Conservation (phyloP, 1,140 invertebrate species). For the Aplysia californica region DNA sequence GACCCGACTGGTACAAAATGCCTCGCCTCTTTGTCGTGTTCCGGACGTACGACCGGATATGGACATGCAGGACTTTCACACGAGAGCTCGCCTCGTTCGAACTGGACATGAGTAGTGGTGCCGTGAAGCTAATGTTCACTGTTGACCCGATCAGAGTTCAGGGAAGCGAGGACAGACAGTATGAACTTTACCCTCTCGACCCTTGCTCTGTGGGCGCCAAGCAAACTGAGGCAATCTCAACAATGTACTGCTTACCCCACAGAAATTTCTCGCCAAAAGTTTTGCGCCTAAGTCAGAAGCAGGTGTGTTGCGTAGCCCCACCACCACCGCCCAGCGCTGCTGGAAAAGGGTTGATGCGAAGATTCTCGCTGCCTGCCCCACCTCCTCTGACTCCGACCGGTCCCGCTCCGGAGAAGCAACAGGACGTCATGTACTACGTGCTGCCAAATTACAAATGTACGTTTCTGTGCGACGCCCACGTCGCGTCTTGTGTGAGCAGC, state of each 20-base stretch:
- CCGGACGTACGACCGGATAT: constrained; percentile 22
- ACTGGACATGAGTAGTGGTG: constrained; percentile 13
- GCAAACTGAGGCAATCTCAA: not conserved
- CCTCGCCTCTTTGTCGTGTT: constrained; percentile 25
- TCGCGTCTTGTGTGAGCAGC: constrained; percentile 35
- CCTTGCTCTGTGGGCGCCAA: not conserved
- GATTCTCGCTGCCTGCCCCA: constrained; percentile 5
- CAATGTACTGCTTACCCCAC: constrained; percentile 20
- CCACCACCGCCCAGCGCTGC: not conserved
- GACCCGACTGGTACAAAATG: not conserved
- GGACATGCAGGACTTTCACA: constrained; percentile 14
- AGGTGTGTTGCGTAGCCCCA: not conserved
- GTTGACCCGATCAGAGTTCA: not conserved
- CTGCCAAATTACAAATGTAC: constrained; percentile 24
- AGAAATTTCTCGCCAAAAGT: constrained; percentile 4
- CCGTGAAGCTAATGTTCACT: constrained; percentile 15
- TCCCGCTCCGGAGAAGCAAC: not conserved
- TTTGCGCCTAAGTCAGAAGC: not conserved
- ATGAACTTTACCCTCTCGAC: not conserved
- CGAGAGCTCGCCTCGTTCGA: constrained; percentile 16
- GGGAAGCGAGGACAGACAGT: not conserved
- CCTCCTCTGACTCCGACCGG: not conserved
- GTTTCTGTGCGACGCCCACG: constrained; percentile 40
- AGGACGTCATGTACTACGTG: constrained; percentile 26
- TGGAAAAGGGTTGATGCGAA: not conserved